Base-by-base conservation (phyloP, 2,888 invertebrate species). In the Agrotis ipsilon region DNA sequence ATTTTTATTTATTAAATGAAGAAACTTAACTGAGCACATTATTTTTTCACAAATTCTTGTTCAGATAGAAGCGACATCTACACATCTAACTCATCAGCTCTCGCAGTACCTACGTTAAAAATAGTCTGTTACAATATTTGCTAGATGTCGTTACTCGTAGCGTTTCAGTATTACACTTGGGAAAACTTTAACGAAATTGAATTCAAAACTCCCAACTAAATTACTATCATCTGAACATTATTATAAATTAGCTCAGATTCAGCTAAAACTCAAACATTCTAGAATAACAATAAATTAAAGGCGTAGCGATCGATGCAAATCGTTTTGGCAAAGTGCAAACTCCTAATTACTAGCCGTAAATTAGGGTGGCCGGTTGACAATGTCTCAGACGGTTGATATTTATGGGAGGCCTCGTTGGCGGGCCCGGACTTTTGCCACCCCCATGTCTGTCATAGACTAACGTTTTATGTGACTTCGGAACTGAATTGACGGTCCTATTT, bases 271-370 rank as follows among this genome's bases (percentile, higher is more conserved):
- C 46, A 61, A 63, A 70, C 48, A 69, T 72, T 69, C 67, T 55
- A 68, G 68, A 68, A 74, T 71, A 75, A 72, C 74, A 80, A 80
- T 79, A 85, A 78, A 85, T 85, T 83, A 82, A 79, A 82, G 77
- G 70, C 81, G 81, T 72, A 85, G 84, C 92, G 94, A 94, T 94
- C 95, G 95, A 95, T 94, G 94, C 94, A 94, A 95, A 95, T 95
- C 94, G 95, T 92, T 96, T 94, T 95, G 94, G 95, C 95, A 96
- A 93, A 95, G 95, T 96, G 96, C 96, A 95, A 96, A 95, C 95
- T 96, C 94, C 93, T 95, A 95, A 96, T 96, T 95, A 95, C 95
- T 91, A 89, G 94, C 93, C 94, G 95, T 96, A 96, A 95, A 96
- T 96, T 95, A 96, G 95, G 95, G 95, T 94, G 95, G 93, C 89